A percentile compares a stretch with the other conserved stretches of the same genome.
Conservation (phyloP, 2,113 vertebrate genomes). For the Sinocyclocheilus anophthalmus region DNA sequence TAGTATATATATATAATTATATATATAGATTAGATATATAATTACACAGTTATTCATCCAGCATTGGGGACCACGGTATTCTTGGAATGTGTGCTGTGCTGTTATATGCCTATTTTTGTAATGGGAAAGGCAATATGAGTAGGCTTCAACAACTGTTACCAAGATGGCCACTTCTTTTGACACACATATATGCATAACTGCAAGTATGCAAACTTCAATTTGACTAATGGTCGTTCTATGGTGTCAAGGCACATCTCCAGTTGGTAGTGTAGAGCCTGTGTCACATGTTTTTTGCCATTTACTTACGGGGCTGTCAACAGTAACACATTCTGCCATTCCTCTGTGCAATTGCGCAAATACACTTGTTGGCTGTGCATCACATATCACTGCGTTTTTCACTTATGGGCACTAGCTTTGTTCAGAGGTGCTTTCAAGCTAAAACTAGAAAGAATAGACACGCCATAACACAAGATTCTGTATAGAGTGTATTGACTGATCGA, state of each 20-base stretch:
- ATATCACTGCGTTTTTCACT: not conserved
- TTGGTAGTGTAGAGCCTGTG: not conserved
- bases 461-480: not conserved
- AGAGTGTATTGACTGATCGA: not conserved
- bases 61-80: not conserved
- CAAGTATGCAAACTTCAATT: not conserved
- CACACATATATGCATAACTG: not conserved
- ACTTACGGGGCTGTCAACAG: not conserved
- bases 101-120: not conserved
- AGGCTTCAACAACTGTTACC: not conserved
- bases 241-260: not conserved
- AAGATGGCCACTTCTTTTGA: not conserved
- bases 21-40: no score
- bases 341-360: not conserved
- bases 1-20: no score
- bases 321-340: not conserved
- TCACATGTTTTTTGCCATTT: no score
- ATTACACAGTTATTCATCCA: no score
- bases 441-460: not conserved
- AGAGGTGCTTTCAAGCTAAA: not conserved
- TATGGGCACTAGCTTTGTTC: not conserved
- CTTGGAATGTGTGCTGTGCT: not conserved
- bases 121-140: not conserved
- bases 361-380: not conserved
- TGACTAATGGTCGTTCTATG: no score